Base-by-base conservation (phyloP, 1,140 invertebrate species). In the Helicoverpa zea region DNA sequence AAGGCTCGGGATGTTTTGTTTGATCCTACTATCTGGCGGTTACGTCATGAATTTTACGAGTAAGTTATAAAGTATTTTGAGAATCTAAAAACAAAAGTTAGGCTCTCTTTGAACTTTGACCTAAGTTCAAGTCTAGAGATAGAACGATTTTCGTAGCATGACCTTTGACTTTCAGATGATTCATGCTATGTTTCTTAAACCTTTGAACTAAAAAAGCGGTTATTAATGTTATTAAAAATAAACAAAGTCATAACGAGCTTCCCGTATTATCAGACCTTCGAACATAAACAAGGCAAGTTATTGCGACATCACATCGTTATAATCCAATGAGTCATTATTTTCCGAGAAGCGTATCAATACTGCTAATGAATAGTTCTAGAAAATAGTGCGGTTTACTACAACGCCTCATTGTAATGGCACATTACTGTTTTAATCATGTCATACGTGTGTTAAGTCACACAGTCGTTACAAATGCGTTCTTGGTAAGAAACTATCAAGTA, bases 311-410 rank as follows among this genome's bases (percentile, higher is more conserved):
- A 52, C 23, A 2, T 54, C 49, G 49, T 51, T n/a, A 52, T 54
- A 72, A 54, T 30, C 13, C 7, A 12, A 51, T 70, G 66, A 70
- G 7, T 70, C 66, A 54, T 2, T 54, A 9, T 16, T 54, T 66
- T 70, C 66, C 49, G 29, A 12, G 66, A 70, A 70, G 1, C 29
- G 14, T 70, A 54, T 72, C 68, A 54, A 72, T 72, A 52, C 68
- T 13, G 23, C 23, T 72, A 54, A 54, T 72, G 4, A 52, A 70
- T 70, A 66, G 2, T 66, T 72, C 68, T 30, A 52, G 52, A 72
- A 54, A 72, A 51, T 54, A 68, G n/a, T 18, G 64, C 43, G 64
- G 43, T 68, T 68, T 68, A 13, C 18, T 49, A 18, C 43, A 16
- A 16, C 43, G 43, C 5, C 35, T 43, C 35, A 68, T 18, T 18